These are phyloP conservation scores for Chorisops tibialis DNA, from an alignment of 2,888 invertebrate genomes.

Conservation along the genomic window DNA sequence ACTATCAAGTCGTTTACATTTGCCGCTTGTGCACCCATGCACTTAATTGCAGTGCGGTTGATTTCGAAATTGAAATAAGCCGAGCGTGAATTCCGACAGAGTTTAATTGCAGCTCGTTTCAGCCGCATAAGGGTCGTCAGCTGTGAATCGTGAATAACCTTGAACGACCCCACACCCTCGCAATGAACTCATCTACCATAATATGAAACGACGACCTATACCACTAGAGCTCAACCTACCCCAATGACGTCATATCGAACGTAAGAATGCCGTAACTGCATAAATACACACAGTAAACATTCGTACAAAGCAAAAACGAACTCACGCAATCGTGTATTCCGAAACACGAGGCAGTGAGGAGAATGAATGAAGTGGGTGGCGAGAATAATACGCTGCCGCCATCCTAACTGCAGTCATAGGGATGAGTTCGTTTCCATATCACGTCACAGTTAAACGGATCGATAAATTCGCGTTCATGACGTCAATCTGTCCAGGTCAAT, in stretches of 20 bases:
- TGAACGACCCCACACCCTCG: background rate
- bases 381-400: background rate
- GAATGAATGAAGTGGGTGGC: too few relatives aligned
- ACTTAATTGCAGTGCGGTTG: too few relatives aligned
- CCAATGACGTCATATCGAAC: slow-evolving; percentile 20
- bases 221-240: background rate
- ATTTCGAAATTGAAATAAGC: too few relatives aligned
- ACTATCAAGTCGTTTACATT: slow-evolving; percentile 7
- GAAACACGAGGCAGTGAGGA: too few relatives aligned
- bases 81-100: too few relatives aligned
- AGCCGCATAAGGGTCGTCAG: background rate
- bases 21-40: background rate
- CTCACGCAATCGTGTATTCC: slow-evolving; percentile 10
- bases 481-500: background rate
- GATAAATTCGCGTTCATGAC: slow-evolving; percentile 16
- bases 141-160: slow-evolving; percentile 1
- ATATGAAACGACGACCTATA: slow-evolving; percentile 6
- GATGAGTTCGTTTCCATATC: background rate
- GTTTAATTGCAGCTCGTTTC: background rate
- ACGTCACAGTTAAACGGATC: slow-evolving; percentile 23
- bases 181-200: background rate
- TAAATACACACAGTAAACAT: background rate
- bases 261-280: slow-evolving; percentile 3
- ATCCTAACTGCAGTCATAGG: background rate
- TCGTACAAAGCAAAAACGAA: slow-evolving; percentile 2